Evolutionary conservation across 1,140 invertebrate species (phyloP).

Genomic region (Drosophila simulans): DNA sequence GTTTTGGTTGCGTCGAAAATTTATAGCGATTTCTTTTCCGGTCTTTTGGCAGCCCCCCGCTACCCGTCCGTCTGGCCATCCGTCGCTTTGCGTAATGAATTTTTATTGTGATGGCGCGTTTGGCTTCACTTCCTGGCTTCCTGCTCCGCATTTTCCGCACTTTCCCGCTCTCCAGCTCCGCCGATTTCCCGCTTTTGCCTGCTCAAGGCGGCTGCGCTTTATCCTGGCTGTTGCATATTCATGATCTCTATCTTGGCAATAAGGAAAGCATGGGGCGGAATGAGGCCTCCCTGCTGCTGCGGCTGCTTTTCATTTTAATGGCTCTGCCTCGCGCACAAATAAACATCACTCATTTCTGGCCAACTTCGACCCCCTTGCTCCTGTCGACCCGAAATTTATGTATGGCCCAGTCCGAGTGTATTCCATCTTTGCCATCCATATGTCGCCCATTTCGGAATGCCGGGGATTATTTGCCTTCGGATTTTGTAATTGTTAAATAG

Average conservation of each 20-base stretch:
- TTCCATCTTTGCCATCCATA: conserved; percentile 48
- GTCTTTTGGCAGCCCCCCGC: conserved; percentile 60
- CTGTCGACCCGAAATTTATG: conserved; percentile 48
- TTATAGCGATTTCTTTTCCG: conserved; percentile 78
- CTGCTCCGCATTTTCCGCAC: background rate
- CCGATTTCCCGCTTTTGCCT: background rate
- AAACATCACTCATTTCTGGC: conserved; percentile 73
- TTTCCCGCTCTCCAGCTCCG: background rate
- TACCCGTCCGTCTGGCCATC: conserved; percentile 18
- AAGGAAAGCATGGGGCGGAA: background rate
- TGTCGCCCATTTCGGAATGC: conserved; percentile 30
- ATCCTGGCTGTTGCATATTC: conserved; percentile 73
- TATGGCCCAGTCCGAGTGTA: conserved; percentile 18
- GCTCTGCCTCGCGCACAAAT: conserved; percentile 56
- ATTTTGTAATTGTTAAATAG: conserved; percentile 54
- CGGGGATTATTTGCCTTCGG: conserved; percentile 3
- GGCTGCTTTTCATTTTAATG: conserved; percentile 61
- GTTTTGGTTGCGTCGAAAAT: conserved; percentile 62
- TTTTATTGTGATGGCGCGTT: conserved; percentile 81
- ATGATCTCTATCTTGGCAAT: conserved; percentile 51
- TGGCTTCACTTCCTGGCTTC: conserved; percentile 64
- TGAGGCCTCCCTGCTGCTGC: background rate
- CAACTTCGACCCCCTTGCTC: conserved; percentile 25
- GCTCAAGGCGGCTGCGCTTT: conserved; percentile 56
- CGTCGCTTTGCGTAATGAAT: conserved; percentile 74